Evolutionary conservation across 2,797 vertebrate species (phyloP).

Genomic region (Gymnothorax reevesii): DNA sequence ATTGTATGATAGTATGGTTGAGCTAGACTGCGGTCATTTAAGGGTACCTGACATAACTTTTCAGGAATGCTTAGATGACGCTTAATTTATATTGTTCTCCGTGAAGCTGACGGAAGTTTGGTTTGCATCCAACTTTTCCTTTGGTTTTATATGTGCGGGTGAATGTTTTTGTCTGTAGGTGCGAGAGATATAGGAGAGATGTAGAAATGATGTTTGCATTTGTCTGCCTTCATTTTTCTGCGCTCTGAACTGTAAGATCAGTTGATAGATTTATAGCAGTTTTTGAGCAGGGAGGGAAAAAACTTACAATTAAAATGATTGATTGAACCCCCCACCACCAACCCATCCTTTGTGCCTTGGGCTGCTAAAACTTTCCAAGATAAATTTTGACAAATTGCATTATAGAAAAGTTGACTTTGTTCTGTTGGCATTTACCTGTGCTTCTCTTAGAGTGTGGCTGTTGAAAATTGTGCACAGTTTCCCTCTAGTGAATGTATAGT

Average conservation of each 20-base stretch:
- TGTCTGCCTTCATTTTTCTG: neutral
- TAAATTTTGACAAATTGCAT: neutral
- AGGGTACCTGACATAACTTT: constrained; percentile 8
- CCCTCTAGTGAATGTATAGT: neutral
- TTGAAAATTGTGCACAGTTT: neutral
- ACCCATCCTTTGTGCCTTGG: neutral
- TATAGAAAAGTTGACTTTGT: neutral
- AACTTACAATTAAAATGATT: neutral
- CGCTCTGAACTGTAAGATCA: neutral
- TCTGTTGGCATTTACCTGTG: neutral
- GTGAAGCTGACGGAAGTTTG: neutral
- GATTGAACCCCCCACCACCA: neutral
- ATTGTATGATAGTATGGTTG: neutral
- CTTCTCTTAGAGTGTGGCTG: neutral
- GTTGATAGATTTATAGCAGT: constrained; percentile 25
- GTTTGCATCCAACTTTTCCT: neutral
- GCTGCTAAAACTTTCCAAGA: neutral
- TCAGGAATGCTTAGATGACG: constrained; percentile 8
- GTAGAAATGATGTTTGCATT: neutral
- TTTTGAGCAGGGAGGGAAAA: neutral
- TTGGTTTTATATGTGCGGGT: too few relatives aligned
- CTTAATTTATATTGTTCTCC: neutral
- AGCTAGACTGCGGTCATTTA: neutral
- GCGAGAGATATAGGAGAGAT: neutral
- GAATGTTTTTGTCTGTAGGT: neutral